Evolutionary conservation across 2,888 invertebrate genomes (phyloP).

Genomic region (Meliscaeva auricollis): DNA sequence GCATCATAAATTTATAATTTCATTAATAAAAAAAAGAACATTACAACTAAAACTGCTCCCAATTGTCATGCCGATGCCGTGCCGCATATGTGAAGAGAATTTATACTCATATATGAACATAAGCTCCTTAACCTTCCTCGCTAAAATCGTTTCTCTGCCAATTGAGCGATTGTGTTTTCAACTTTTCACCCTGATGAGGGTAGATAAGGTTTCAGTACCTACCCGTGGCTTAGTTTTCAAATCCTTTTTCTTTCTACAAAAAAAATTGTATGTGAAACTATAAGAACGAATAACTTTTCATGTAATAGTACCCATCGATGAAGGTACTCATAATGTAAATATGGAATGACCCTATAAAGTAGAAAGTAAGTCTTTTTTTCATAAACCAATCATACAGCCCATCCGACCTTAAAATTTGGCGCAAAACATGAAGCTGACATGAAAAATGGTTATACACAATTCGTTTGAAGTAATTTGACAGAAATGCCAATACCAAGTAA

Average conservation of each 20-base stretch:
- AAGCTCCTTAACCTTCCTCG: slow-evolving; percentile 67
- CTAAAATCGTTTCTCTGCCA: slow-evolving; percentile 47
- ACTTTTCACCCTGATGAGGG: slow-evolving; percentile 42
- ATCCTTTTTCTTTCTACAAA: background rate
- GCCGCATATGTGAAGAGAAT: slow-evolving; percentile 34
- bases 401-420: slow-evolving; percentile 31
- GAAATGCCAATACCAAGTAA: slow-evolving; percentile 14
- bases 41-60: slow-evolving; percentile 51
- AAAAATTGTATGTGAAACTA: too few species aligned
- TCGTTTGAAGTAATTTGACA: slow-evolving; percentile 54
- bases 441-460: slow-evolving; percentile 30
- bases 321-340: background rate
- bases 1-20: slow-evolving; percentile 30
- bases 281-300: background rate
- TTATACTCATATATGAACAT: slow-evolving; percentile 64
- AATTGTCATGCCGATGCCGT: slow-evolving; percentile 49
- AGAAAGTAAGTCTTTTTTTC: background rate
- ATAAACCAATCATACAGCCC: background rate
- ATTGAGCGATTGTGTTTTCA: slow-evolving; percentile 59
- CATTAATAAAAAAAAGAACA: slow-evolving; percentile 40
- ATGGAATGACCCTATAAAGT: slow-evolving; percentile 8
- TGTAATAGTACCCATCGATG: background rate
- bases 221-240: slow-evolving; percentile 4
- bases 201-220: slow-evolving; percentile 3
- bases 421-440: slow-evolving; percentile 17